Evolutionary conservation across 1,140 invertebrate genomes (phyloP).

Genomic region (Pentalonia nigronervosa): DNA sequence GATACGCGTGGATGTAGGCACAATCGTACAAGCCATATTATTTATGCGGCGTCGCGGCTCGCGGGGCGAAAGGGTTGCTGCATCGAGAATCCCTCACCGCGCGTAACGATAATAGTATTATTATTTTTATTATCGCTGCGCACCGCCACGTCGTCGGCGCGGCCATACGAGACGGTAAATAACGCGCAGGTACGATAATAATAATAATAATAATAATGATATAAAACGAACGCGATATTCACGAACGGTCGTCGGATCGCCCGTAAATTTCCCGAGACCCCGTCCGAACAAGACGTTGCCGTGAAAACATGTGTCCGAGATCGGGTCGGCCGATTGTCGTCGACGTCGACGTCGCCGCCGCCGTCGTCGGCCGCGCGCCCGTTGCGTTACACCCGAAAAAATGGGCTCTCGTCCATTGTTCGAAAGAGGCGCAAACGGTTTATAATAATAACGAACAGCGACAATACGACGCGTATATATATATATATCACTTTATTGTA

Average conservation of each 20-base stretch:
- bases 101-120: not conserved
- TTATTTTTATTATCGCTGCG: not conserved
- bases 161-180: not conserved
- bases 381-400: conserved; percentile 30
- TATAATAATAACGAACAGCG: not conserved
- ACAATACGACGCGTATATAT: not conserved
- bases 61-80: not conserved
- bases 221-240: conserved; percentile 18
- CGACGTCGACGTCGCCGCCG: not conserved
- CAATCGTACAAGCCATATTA: not conserved
- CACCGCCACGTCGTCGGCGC: no score
- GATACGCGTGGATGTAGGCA: no score
- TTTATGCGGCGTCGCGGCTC: not conserved
- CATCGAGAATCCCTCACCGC: not conserved
- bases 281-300: conserved; percentile 54
- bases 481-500: not conserved
- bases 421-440: not conserved
- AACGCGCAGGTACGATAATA: not conserved
- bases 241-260: not conserved
- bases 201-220: not conserved
- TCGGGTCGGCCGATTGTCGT: not conserved
- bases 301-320: conserved; percentile 58
- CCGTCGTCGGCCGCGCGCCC: not conserved
- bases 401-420: conserved; percentile 21
- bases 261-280: not conserved